Percentiles rank a stretch among this genome's conserved stretches.
Conservation (phyloP, 2,113 vertebrate genomes). For the Melanerpes aurifrons region DNA sequence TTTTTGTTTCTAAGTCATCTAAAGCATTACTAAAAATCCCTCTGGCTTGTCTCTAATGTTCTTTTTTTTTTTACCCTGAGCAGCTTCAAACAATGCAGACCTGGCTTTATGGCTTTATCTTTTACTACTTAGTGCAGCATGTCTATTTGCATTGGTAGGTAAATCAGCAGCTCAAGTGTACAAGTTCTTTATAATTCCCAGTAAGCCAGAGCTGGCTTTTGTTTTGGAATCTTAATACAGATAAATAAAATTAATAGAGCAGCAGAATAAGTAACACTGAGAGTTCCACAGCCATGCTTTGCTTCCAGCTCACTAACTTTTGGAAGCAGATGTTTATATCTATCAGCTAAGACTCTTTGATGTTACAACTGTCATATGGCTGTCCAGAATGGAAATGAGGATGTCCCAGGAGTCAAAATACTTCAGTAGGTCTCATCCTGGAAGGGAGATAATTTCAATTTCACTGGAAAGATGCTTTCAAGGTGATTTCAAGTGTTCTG, state of each 20-base stretch:
- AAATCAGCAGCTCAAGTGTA: slow-evolving; percentile 27
- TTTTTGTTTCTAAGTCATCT: not conserved
- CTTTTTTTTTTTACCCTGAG: not conserved
- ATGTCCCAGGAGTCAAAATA: not conserved
- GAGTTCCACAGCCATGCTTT: not conserved
- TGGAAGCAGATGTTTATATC: not conserved
- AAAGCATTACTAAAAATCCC: slow-evolving; percentile 56
- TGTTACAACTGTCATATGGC: not conserved
- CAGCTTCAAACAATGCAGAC: not conserved
- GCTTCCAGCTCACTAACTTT: not conserved
- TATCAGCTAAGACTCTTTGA: not conserved
- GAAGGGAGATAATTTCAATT: not conserved
- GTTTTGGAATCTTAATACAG: not conserved
- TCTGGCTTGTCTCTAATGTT: not conserved
- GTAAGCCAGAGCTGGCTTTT: slow-evolving; percentile 19
- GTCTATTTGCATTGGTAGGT: slow-evolving; percentile 15
- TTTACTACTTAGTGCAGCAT: not conserved
- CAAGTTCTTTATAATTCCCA: not conserved
- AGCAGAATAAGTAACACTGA: not conserved
- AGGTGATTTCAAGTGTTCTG: not conserved
- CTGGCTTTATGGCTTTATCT: slow-evolving; percentile 24
- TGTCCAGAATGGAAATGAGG: not conserved
- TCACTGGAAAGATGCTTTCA: not conserved
- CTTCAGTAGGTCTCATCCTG: not conserved
- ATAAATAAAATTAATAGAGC: not conserved